Percentiles rank a stretch among this genome's conserved stretches.
Conservation (phyloP, 2,888 invertebrate species). For the Alloplasta piceator region DNA sequence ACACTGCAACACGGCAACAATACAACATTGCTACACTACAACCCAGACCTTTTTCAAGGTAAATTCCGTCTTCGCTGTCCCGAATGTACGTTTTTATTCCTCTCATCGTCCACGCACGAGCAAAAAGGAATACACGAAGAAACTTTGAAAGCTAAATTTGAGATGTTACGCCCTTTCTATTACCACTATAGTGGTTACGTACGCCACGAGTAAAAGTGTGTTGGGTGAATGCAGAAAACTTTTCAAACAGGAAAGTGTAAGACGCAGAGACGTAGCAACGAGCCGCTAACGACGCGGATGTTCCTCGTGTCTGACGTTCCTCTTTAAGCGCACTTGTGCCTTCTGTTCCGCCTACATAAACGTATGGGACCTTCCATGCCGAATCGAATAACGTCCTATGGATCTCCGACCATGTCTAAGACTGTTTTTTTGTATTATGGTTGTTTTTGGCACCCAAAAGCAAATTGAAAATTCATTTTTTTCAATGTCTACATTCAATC, state of each 20-base stretch:
- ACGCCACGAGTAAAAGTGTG: neutral
- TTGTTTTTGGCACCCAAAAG: no score
- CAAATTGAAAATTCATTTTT: no score
- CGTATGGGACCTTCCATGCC: constrained; percentile 1
- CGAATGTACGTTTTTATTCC: neutral
- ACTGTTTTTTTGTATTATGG: neutral
- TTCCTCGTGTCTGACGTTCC: constrained; percentile 45
- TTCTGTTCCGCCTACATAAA: neutral
- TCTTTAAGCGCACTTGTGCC: constrained; percentile 44
- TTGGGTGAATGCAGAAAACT: constrained; percentile 40
- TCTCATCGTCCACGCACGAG: neutral
- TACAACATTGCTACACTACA: no score
- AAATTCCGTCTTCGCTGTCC: constrained; percentile 6
- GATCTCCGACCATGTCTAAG: neutral
- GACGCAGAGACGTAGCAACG: constrained; percentile 43
- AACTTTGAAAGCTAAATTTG: neutral
- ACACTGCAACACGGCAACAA: no score
- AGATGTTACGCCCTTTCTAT: neutral
- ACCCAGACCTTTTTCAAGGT: neutral
- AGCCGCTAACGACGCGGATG: constrained; percentile 61
- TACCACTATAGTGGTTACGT: neutral
- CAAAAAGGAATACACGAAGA: neutral
- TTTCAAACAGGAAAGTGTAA: constrained; percentile 39
- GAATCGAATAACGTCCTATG: neutral
- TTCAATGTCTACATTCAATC: no score